Base-by-base conservation (phyloP, 2,888 invertebrate genomes). In the Balanococcus diminutus region DNA sequence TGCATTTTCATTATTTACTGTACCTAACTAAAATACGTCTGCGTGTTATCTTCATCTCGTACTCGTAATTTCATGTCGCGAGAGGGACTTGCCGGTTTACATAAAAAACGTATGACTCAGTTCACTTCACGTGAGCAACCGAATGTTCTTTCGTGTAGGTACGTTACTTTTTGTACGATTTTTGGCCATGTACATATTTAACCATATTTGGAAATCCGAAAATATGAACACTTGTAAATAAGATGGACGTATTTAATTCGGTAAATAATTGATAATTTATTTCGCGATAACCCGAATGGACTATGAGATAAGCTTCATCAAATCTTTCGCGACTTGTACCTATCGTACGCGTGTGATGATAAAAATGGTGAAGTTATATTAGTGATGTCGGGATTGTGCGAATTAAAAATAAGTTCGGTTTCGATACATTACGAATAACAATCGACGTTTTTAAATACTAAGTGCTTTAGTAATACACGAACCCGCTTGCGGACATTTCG, bases 1-100 rank as follows among this genome's bases (percentile, higher is more conserved):
- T 82, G 56, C 56, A 51, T 82, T 82, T 51, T 56, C 46, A 56
- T 32, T 56, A 31, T 82, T 82, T 82, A 51, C 56, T 82, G 46
- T 51, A 19, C 31, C 82, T n/a, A 42, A 81, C 82, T n/a, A 42
- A 81, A 39, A 16, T 8, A 46, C 25, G 82, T 82, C 46, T 36
- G 22, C 25, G 56, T n/a, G n/a, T 82, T 82, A 82, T 82, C 56
- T 81, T 42, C 39, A 46, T 82, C 82, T 42, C 82, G 25, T 82
- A 28, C 32, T 32, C 22, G 39, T 81, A 46, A 31, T 31, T 82
- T 51, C 51, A 82, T 56, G 82, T 82, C 82, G 46, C 82, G 46
- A 32, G 56, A 36, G 19, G 32, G 19, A n/a, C 82, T 56, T 31
- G 14, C 82, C 82, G 56, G 82, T 67, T 28, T 67, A 31, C 28